These are phyloP conservation scores for Onychorhynchus coronatus DNA, from an alignment of 2,113 vertebrate genomes.

Conservation along the genomic window DNA sequence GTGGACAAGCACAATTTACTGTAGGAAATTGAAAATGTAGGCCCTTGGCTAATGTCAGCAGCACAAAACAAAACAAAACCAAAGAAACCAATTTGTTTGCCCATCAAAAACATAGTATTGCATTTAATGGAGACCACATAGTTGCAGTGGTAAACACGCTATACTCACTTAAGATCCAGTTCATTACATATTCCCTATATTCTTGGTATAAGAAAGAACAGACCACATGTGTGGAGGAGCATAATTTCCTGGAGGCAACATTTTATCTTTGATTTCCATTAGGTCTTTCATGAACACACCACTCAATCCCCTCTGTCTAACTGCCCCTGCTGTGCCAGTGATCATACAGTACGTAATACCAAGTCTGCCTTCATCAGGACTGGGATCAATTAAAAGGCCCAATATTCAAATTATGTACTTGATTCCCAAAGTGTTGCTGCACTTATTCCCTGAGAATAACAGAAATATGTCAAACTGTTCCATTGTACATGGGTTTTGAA, in stretches of 20 bases:
- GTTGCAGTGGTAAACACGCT: not conserved
- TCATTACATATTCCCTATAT: slow-evolving; percentile 11
- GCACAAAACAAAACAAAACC: not conserved
- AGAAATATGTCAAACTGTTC: not conserved
- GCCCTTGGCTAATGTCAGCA: slow-evolving; percentile 31
- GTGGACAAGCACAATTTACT: slow-evolving; percentile 40
- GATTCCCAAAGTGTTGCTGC: not conserved
- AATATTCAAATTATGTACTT: not conserved
- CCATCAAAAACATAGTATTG: not conserved
- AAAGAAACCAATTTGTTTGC: not conserved
- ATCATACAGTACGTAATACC: not conserved
- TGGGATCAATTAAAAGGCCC: slow-evolving; percentile 25
- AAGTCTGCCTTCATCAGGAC: not conserved
- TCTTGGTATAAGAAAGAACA: not conserved
- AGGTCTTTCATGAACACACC: slow-evolving; percentile 5
- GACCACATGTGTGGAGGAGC: not conserved
- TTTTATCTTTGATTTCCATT: slow-evolving; percentile 44
- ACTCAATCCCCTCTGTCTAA: not conserved
- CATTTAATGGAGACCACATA: not conserved
- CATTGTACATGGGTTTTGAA: not conserved
- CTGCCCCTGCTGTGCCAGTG: slow-evolving; percentile 6
- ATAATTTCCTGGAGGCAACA: slow-evolving; percentile 21
- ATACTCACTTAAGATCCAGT: not conserved
- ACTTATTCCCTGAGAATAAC: not conserved
- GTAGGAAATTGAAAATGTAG: slow-evolving; percentile 44